phyloP scores from a whole-genome alignment of 2,797 vertebrate genomes.

The Tenualosa thibaudeaui region DNA sequence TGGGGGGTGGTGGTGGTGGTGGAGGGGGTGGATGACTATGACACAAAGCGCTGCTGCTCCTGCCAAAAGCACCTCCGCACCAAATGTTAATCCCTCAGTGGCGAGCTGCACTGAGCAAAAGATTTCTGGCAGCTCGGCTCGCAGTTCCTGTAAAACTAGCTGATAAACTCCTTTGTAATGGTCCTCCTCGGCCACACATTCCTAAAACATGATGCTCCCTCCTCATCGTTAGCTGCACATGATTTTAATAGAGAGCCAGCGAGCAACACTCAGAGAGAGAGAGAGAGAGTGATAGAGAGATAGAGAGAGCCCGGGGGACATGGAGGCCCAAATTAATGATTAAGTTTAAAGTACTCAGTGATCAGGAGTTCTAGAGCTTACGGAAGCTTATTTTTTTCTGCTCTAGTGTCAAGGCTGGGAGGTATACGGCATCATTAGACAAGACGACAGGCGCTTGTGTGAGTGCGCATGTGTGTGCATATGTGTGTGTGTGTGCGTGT shows the following conservation, averaged over 20 bases:
- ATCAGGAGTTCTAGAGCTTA: conserved; percentile 44
- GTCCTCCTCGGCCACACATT: conserved; percentile 32
- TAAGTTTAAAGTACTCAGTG: conserved; percentile 44
- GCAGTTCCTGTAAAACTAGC: conserved; percentile 24
- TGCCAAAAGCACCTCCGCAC: conserved; percentile 13
- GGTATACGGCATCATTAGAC: conserved; percentile 46
- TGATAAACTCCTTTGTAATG: conserved; percentile 30
- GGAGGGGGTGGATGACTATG: not conserved
- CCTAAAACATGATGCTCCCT: conserved; percentile 3
- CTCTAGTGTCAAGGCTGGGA: conserved; percentile 35
- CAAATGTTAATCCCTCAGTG: not conserved
- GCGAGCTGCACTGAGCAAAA: conserved; percentile 1
- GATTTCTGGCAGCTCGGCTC: conserved; percentile 26
- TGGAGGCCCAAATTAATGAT: conserved; percentile 47
- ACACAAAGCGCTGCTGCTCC: conserved; percentile 27
- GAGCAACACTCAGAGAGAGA: too few species aligned
- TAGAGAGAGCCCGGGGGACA: conserved; percentile 21
- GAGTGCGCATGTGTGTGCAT: not conserved
- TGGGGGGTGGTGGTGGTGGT: not conserved
- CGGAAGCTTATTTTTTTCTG: conserved; percentile 39
- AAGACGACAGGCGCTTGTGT: conserved; percentile 29
- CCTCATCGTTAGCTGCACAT: conserved; percentile 5
- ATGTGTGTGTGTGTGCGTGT: conserved; percentile 8
- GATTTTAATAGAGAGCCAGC: conserved; percentile 33
- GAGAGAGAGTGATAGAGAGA: too few species aligned